phyloP scores from a whole-genome alignment of 2,888 invertebrate genomes.

The Acrobasis repandana region DNA sequence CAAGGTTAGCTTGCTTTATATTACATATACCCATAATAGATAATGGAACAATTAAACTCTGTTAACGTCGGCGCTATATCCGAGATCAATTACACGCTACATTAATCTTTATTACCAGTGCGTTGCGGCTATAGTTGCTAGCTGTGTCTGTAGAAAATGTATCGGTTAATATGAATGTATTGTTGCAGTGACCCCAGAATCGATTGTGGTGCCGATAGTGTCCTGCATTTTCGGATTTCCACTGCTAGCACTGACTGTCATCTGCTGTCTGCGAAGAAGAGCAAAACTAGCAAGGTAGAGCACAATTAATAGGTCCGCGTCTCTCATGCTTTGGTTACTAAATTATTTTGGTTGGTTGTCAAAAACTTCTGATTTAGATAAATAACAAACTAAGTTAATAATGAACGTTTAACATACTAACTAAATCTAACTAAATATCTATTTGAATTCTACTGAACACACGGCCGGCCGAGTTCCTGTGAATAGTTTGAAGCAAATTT shows the following conservation, averaged over 20 bases:
- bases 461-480: not conserved
- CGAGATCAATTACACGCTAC: slow-evolving; percentile 11
- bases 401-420: too few species aligned
- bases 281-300: slow-evolving; percentile 88
- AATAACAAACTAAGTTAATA: too few species aligned
- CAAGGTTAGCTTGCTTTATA: not conserved
- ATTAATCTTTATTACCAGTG: slow-evolving; percentile 2
- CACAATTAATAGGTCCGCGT: not conserved
- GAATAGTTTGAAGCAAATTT: slow-evolving; percentile 10
- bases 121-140: not conserved
- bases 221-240: slow-evolving; percentile 96
- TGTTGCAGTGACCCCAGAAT: slow-evolving; percentile 91
- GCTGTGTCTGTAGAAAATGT: not conserved
- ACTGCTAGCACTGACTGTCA: slow-evolving; percentile 91
- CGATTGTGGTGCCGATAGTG: slow-evolving; percentile 93
- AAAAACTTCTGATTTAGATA: too few species aligned
- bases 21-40: not conserved
- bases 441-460: slow-evolving; percentile 5
- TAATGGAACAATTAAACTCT: not conserved
- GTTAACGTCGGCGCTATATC: not conserved
- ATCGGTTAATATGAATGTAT: slow-evolving; percentile 27
- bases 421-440: not conserved
- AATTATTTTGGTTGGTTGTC: too few species aligned
- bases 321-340: not conserved
- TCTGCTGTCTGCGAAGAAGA: slow-evolving; percentile 91